A percentile compares a stretch with the other conserved stretches of the same genome.
These are phyloP conservation scores for Ochotona princeps DNA, from an alignment of 2,113 vertebrate genomes.

Conservation along the genomic window DNA sequence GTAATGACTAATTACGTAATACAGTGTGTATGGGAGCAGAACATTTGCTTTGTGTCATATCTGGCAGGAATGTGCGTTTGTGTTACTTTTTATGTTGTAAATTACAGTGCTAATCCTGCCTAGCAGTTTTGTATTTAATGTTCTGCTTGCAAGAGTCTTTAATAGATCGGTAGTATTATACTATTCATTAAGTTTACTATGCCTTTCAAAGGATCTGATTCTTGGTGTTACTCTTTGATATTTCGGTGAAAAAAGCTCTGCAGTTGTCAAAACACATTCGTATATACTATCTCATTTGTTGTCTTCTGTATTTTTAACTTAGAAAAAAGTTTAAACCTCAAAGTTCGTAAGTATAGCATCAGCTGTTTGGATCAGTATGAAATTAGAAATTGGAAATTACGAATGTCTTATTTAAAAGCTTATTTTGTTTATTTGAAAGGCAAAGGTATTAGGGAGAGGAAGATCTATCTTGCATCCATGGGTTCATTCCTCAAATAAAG, in stretches of 20 bases:
- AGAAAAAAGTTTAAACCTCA: slow-evolving; percentile 29
- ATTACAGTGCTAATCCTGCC: slow-evolving; percentile 7
- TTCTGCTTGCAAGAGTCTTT: slow-evolving; percentile 12
- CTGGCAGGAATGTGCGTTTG: slow-evolving; percentile 62
- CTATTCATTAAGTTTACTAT: neutral
- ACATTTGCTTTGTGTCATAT: slow-evolving; percentile 68
- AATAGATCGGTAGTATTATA: neutral
- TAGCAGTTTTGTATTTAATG: slow-evolving; percentile 48
- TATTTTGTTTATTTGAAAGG: too few relatives aligned
- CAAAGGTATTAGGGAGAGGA: too few relatives aligned
- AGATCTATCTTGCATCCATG: too few relatives aligned
- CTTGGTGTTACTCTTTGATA: slow-evolving; percentile 26
- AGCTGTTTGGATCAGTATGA: neutral
- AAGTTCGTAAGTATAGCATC: neutral
- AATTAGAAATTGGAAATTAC: slow-evolving; percentile 38
- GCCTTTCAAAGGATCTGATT: slow-evolving; percentile 15
- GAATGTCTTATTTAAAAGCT: neutral
- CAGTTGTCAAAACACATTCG: neutral
- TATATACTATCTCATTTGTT: slow-evolving; percentile 30
- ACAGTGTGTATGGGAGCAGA: slow-evolving; percentile 52
- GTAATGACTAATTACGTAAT: slow-evolving; percentile 65
- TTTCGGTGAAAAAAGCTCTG: slow-evolving; percentile 29
- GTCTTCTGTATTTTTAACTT: slow-evolving; percentile 49
- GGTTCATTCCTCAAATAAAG: too few relatives aligned
- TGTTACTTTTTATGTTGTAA: slow-evolving; percentile 62